Base-by-base conservation (phyloP, 2,113 vertebrate genomes). In the Lasiurus cinereus region DNA sequence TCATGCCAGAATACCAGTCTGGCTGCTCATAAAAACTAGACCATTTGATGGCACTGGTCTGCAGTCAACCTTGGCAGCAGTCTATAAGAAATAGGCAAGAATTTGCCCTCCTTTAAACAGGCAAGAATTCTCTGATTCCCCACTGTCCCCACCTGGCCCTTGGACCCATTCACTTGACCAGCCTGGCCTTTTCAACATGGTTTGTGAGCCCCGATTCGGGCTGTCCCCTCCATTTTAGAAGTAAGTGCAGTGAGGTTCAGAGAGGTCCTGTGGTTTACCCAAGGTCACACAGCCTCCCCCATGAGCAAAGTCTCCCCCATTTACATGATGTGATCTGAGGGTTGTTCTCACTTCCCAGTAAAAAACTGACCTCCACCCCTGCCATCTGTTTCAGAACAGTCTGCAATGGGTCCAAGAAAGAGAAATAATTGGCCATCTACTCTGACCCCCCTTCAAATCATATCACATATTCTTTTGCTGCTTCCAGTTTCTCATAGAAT, bases 1-100 rank as follows among this genome's bases (percentile, higher is more conserved):
- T 39, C 15, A 59, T 79, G 27, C 67, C 9, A 62, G 83, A 94
- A 59, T 79, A 50, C 19, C 39, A 86, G 89, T 54, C 87, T 94
- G 79, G 64, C 83, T 83, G 62, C 69, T 91, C 24, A 73, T 67
- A 16, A 62, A 77, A 73, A 78, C 8, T 31, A 52, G 59, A 52
- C 6, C 27, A 22, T 87, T 85, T 84, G 33, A 54, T 54, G 48
- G 22, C 52, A 13, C 16, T 43, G 7, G 11, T 48, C 16, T 88
- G 31, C 2, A 19, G 76, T n/a, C n/a, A 16, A 52, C 15, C 16
- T 80, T 91, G 77, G 82, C 84, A 83, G n/a, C 4, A 54, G 22
- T 22, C 64, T 70, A 4, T 76, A 14, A 16, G 14, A 54, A 7
- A 50, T 2, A 48, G 39, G 33, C 54, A 64, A 80, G 59, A 27